These are phyloP conservation scores for Pseudocheirus occidentalis DNA, from an alignment of 2,797 vertebrate species.

Conservation along the genomic window DNA sequence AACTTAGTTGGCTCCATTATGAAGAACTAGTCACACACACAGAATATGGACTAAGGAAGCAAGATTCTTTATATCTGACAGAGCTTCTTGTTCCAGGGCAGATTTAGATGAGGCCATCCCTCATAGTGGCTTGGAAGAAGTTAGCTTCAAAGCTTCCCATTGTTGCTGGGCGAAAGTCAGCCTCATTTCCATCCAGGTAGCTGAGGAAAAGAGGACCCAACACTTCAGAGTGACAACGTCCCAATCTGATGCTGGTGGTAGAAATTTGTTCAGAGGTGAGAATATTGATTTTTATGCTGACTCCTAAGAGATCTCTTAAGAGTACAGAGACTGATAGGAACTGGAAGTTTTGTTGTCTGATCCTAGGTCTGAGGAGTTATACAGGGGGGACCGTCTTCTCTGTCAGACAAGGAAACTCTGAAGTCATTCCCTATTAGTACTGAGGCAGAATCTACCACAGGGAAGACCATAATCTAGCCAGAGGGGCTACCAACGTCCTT, in stretches of 20 bases:
- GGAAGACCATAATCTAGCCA: background rate
- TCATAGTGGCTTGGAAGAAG: too few relatives aligned
- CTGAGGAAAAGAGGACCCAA: background rate
- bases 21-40: too few relatives aligned
- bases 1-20: too few relatives aligned
- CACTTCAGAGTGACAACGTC: background rate
- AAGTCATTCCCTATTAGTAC: background rate
- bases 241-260: background rate
- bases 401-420: background rate
- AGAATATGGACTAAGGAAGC: too few relatives aligned
- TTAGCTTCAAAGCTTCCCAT: too few relatives aligned
- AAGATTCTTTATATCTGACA: too few relatives aligned
- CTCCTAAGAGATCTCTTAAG: background rate
- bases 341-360: background rate
- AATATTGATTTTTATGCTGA: background rate
- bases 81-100: too few relatives aligned
- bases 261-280: background rate
- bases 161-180: too few relatives aligned
- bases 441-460: background rate
- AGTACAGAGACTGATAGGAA: background rate
- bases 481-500: background rate
- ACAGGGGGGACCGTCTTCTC: background rate
- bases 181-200: background rate
- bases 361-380: background rate
- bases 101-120: too few relatives aligned